Percentiles rank a stretch among this genome's conserved stretches.
Conservation (phyloP, 2,888 invertebrate species). For the Esperia sulphurella region DNA sequence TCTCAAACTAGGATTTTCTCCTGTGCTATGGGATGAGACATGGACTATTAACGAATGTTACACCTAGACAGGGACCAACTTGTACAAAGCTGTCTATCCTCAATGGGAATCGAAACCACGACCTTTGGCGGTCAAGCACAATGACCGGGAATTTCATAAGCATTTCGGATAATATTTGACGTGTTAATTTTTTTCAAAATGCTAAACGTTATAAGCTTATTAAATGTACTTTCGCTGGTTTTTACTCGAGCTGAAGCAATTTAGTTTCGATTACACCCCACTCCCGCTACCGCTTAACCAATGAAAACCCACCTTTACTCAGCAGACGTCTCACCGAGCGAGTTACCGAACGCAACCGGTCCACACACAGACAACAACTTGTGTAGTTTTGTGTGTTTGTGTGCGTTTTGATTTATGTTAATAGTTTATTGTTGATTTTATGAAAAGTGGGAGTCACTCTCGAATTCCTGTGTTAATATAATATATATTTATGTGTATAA, state of each 20-base stretch:
- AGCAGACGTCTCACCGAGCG: conserved; percentile 44
- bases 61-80: too few relatives aligned
- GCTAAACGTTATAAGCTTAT: too few relatives aligned
- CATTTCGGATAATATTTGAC: too few relatives aligned
- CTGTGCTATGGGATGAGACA: too few relatives aligned
- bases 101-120: too few relatives aligned
- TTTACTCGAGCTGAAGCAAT: not conserved
- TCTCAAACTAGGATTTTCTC: too few relatives aligned
- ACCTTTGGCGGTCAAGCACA: too few relatives aligned
- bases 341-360: conserved; percentile 42
- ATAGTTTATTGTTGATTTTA: conserved; percentile 33
- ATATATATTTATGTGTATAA: not conserved
- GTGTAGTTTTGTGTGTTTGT: conserved; percentile 4
- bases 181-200: too few relatives aligned
- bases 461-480: conserved; percentile 1
- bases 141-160: too few relatives aligned
- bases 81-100: too few relatives aligned
- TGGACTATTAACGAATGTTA: too few relatives aligned
- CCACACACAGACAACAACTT: conserved; percentile 22
- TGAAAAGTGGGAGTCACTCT: conserved; percentile 17
- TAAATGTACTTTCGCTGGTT: too few relatives aligned
- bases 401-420: conserved; percentile 25
- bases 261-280: not conserved
- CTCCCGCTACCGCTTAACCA: not conserved
- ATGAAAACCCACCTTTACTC: conserved; percentile 7